Evolutionary conservation across 2,888 invertebrate species (phyloP), one percentile per base, ranked within the genome.

Genomic region (Euplagia quadripunctaria): DNA sequence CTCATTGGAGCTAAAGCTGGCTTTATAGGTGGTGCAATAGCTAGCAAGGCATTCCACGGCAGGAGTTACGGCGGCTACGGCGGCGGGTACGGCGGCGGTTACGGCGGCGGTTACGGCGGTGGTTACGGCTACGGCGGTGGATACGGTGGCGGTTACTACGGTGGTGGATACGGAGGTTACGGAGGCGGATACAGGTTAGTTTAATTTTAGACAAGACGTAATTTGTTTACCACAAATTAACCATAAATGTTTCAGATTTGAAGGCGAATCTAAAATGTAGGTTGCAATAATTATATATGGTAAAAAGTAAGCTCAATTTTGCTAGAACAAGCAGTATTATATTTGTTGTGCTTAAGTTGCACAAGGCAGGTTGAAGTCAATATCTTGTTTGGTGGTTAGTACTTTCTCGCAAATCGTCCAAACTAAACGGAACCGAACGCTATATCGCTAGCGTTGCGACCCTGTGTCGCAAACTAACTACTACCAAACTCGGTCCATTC

Each of bases 21-120:
- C 6, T 83, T 94, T 20, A 68, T 95, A 20, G 95, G 95, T 1
- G 95, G 95, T 0, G 94, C 92, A 1, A 52, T 94, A 11, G 94
- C 90, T 4, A 87, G 91, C n/a, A 72, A 85, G 7, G 89, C 90
- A 20, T 69, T 69, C 2, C 78, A 91, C 70, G 87, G 89, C 73
- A 84, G 89, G 68, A 85, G 92, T 79, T 88, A 81, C 72, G 76
- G 82, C 58, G 78, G 87, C 64, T 82, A 86, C 82, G 86, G 51
- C 61, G 43, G 43, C 9, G 43, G 43, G 1, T 46, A 46, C 43
- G 43, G 81, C 70, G 86, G 87, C 51, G 77, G 82, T 41, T 77
- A 76, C 46, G 64, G 73, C n/a, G 82, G 84, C 0, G 79, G 81
- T 51, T 84, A 84, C 41, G 79, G 84, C 43, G 85, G 88, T 72